These are phyloP conservation scores for Euura lappo DNA, from an alignment of 1,140 invertebrate species.

Conservation along the genomic window DNA sequence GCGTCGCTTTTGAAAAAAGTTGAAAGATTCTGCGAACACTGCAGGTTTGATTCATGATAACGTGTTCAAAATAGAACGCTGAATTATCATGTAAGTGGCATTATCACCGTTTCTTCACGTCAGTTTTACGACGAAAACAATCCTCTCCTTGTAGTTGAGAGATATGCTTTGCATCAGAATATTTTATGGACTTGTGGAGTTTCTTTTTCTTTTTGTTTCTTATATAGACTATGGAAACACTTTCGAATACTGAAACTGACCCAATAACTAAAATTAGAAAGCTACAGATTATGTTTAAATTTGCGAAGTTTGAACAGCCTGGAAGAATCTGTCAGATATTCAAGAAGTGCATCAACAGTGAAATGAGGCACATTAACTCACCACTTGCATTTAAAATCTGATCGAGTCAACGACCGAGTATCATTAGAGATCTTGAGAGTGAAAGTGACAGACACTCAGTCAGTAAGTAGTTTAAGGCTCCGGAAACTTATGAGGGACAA, in stretches of 20 bases:
- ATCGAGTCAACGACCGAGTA: not conserved
- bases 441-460: not conserved
- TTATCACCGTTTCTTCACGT: not conserved
- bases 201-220: not conserved
- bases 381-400: not conserved
- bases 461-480: too few species aligned
- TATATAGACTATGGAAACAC: not conserved
- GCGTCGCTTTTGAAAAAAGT: too few species aligned
- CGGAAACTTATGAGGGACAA: too few species aligned
- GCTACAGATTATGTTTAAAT: not conserved
- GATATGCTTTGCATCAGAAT: too few species aligned
- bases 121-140: not conserved
- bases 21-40: too few species aligned
- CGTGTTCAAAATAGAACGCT: too few species aligned
- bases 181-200: too few species aligned
- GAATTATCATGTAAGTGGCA: not conserved
- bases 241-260: not conserved
- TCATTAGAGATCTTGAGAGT: not conserved
- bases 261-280: not conserved
- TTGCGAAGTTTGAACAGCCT: too few species aligned
- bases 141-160: not conserved
- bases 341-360: too few species aligned
- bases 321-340: too few species aligned
- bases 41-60: too few species aligned
- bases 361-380: too few species aligned